Evolutionary conservation across 2,888 invertebrate species (phyloP).

Genomic region (Drosophila anomalata): DNA sequence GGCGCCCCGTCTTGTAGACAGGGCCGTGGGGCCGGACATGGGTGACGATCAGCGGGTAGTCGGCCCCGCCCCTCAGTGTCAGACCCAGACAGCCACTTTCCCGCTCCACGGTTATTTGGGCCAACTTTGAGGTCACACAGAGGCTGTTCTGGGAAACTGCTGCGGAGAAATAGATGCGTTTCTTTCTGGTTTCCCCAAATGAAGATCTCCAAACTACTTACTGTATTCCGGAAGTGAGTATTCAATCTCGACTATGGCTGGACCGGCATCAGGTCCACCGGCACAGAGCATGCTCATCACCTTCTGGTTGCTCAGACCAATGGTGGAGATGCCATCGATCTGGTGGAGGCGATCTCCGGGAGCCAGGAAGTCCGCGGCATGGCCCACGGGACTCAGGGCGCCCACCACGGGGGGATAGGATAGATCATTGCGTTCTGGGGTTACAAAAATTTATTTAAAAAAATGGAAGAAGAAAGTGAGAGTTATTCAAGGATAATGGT

Average conservation of each 20-base stretch:
- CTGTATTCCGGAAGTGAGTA: slow-evolving; percentile 93
- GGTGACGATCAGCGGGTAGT: slow-evolving; percentile 93
- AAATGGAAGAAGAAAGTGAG: background rate
- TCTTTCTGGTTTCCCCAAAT: background rate
- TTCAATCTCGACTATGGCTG: slow-evolving; percentile 92
- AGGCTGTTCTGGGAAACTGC: slow-evolving; percentile 89
- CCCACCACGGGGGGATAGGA: slow-evolving; percentile 84
- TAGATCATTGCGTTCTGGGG: slow-evolving; percentile 82
- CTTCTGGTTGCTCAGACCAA: slow-evolving; percentile 90
- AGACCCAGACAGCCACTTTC: slow-evolving; percentile 93
- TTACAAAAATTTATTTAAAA: background rate
- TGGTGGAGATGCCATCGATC: slow-evolving; percentile 92
- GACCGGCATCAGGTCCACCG: slow-evolving; percentile 85
- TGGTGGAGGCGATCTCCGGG: slow-evolving; percentile 92
- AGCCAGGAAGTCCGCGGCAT: slow-evolving; percentile 89
- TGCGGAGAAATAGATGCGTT: slow-evolving; percentile 10
- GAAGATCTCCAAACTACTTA: slow-evolving; percentile 83
- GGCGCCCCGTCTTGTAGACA: slow-evolving; percentile 94
- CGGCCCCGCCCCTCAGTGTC: slow-evolving; percentile 92
- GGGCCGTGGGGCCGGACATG: slow-evolving; percentile 95
- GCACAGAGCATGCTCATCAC: slow-evolving; percentile 88
- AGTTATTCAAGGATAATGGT: background rate
- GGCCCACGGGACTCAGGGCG: slow-evolving; percentile 83
- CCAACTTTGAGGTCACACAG: slow-evolving; percentile 90
- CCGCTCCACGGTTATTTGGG: slow-evolving; percentile 92